A percentile compares a stretch with the other conserved stretches of the same genome.
phyloP scores from a whole-genome alignment of 1,140 invertebrate species.

The Batillaria attramentaria region DNA sequence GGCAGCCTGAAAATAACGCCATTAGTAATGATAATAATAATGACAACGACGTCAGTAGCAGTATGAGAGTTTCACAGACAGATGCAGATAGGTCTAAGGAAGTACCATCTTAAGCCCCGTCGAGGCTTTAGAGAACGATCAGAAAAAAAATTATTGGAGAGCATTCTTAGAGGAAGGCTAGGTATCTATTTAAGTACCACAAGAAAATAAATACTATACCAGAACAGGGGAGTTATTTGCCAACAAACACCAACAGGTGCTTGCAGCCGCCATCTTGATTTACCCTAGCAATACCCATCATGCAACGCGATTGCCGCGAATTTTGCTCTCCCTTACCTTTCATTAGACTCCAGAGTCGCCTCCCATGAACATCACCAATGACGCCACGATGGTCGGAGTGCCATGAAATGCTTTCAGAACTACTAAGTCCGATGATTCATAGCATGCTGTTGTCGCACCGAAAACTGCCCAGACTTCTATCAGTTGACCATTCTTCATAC shows the following conservation, averaged over 20 bases:
- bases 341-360: neutral
- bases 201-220: neutral
- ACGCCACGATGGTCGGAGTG: neutral
- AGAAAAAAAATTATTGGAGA: neutral
- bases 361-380: neutral
- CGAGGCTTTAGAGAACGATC: neutral
- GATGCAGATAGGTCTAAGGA: neutral
- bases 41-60: no score
- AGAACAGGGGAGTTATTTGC: neutral
- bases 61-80: no score
- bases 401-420: neutral
- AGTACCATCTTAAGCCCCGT: neutral
- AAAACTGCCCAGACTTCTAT: neutral
- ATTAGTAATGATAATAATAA: no score
- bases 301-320: slow-evolving; percentile 32
- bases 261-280: slow-evolving; percentile 45
- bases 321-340: neutral
- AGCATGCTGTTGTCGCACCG: no score
- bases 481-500: no score
- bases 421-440: no score
- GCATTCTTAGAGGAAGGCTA: neutral
- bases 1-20: no score
- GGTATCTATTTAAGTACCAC: neutral
- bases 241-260: neutral
- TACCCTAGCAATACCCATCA: slow-evolving; percentile 62